Conservation (phyloP, 1,140 invertebrate species). For the Phenacoccus solenopsis region DNA sequence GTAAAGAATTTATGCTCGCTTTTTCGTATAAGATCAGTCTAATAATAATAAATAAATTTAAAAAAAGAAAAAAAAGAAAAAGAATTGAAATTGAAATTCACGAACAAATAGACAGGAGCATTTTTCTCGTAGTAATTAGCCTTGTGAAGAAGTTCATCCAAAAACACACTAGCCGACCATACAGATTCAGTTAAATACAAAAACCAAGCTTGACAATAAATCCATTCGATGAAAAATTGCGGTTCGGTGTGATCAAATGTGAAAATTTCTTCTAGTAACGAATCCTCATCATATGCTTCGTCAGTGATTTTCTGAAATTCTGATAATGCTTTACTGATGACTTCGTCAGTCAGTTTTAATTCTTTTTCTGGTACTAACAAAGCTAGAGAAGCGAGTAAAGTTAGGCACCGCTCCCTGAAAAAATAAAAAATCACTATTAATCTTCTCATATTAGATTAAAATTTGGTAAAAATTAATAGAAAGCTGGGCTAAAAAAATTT, state of each 20-base stretch:
- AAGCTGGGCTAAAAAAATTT: too few relatives aligned
- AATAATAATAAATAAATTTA: slow-evolving; percentile 31
- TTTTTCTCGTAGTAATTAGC: not conserved
- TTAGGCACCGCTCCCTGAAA: slow-evolving; percentile 23
- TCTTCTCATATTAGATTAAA: too few relatives aligned
- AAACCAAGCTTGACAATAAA: slow-evolving; percentile 42
- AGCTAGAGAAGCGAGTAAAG: slow-evolving; percentile 25
- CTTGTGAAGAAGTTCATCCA: not conserved
- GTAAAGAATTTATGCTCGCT: not conserved
- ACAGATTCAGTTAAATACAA: slow-evolving; percentile 34
- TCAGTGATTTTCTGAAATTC: slow-evolving; percentile 30
- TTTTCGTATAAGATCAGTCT: slow-evolving; percentile 24
- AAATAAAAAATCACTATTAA: not conserved
- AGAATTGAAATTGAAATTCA: too few relatives aligned
- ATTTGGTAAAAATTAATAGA: too few relatives aligned
- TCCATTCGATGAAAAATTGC: slow-evolving; percentile 37
- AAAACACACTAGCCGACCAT: slow-evolving; percentile 25
- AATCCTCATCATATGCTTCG: slow-evolving; percentile 8
- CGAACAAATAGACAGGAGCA: not conserved
- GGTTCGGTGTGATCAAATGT: slow-evolving; percentile 20
- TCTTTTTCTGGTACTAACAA: not conserved
- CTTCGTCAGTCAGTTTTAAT: not conserved
- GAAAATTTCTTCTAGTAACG: slow-evolving; percentile 1
- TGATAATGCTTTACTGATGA: slow-evolving; percentile 26
- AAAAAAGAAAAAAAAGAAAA: too few relatives aligned